These are phyloP conservation scores for Pseudomyrmex gracilis DNA, from an alignment of 1,140 invertebrate genomes.

Conservation along the genomic window DNA sequence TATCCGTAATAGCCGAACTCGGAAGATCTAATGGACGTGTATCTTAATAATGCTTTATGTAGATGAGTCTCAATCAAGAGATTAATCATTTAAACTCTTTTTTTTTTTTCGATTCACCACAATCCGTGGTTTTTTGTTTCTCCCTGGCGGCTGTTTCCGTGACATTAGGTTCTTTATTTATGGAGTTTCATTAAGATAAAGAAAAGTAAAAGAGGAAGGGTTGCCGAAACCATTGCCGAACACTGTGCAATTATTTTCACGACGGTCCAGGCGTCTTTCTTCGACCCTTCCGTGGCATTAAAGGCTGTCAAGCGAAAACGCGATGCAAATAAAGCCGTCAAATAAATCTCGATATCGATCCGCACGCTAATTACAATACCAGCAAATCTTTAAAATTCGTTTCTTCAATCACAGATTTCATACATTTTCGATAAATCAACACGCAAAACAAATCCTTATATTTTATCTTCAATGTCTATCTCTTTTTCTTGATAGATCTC, in stretches of 20 bases:
- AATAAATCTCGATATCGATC: slow-evolving; percentile 85
- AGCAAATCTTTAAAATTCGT: not conserved
- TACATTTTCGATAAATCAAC: not conserved
- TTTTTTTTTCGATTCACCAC: slow-evolving; percentile 61
- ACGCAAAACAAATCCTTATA: no score
- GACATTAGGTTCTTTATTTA: slow-evolving; percentile 85
- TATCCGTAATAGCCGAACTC: no score
- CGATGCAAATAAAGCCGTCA: slow-evolving; percentile 83
- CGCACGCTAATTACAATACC: slow-evolving; percentile 36
- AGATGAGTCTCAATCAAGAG: slow-evolving; percentile 46
- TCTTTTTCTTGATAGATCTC: not conserved
- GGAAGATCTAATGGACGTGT: no score
- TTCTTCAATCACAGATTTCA: not conserved
- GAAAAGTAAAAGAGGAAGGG: slow-evolving; percentile 80
- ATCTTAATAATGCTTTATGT: not conserved
- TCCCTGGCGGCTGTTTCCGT: slow-evolving; percentile 77
- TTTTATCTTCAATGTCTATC: not conserved
- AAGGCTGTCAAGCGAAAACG: slow-evolving; percentile 71
- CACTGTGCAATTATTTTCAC: slow-evolving; percentile 84
- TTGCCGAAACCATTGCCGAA: slow-evolving; percentile 82
- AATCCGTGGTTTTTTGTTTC: slow-evolving; percentile 75
- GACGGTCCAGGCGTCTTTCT: slow-evolving; percentile 63
- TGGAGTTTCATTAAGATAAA: slow-evolving; percentile 86
- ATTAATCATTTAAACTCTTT: slow-evolving; percentile 72
- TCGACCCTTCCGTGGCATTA: slow-evolving; percentile 42